phyloP scores from a whole-genome alignment of 1,140 invertebrate genomes.

The Ladona fulva region DNA sequence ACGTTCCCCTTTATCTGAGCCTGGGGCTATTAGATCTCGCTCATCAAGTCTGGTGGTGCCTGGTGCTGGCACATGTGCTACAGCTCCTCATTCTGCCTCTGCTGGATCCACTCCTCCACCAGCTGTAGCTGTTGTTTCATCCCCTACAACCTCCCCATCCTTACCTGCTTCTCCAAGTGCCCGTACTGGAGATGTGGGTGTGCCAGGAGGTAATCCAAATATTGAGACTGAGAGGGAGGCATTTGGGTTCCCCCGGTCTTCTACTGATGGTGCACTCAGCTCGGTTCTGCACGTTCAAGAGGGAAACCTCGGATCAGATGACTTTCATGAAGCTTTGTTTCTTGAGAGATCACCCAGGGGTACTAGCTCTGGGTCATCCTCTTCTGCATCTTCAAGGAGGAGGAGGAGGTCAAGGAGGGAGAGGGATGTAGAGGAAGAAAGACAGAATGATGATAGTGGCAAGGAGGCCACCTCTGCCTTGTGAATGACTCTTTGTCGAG shows the following conservation, averaged over 20 bases:
- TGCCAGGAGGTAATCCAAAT: neutral
- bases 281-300: conserved; percentile 50
- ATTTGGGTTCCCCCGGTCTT: conserved; percentile 48
- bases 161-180: conserved; percentile 32
- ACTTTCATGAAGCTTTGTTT: conserved; percentile 51
- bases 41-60: conserved; percentile 19
- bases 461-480: conserved; percentile 15
- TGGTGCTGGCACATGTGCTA: neutral
- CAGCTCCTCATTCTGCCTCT: conserved; percentile 13
- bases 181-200: conserved; percentile 39
- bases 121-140: conserved; percentile 3
- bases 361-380: conserved; percentile 11
- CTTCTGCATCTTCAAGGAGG: conserved; percentile 18
- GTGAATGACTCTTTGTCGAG: neutral
- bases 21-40: conserved; percentile 21
- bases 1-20: conserved; percentile 11
- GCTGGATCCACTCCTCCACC: conserved; percentile 15
- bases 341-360: conserved; percentile 43
- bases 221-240: conserved; percentile 35
- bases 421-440: conserved; percentile 20
- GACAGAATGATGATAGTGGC: conserved; percentile 1
- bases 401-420: conserved; percentile 25
- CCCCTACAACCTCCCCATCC: conserved; percentile 17
- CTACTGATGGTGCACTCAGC: conserved; percentile 47
- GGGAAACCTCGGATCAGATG: conserved; percentile 48